Base-by-base conservation (phyloP, 1,140 invertebrate genomes). In the Zophobas morio region DNA sequence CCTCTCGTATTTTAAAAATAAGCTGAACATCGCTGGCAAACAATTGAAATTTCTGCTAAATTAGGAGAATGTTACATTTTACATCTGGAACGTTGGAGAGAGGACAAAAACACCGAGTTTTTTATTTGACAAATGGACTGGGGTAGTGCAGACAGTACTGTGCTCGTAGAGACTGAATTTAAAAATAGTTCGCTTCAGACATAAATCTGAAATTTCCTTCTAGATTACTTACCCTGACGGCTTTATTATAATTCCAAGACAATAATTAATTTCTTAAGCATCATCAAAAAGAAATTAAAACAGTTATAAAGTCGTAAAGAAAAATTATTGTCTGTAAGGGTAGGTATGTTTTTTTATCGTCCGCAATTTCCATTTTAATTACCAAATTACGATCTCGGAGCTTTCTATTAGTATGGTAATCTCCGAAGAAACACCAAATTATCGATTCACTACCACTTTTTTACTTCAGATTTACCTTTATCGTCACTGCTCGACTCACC, bases 281-380 rank as follows among this genome's bases (percentile, higher is more conserved):
- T 75, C 79, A 81, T 81, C 80, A 79, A 78, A 79, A 81, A 81
- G 78, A 77, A 79, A 81, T 81, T 81, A 81, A 81, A 81, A 79
- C 78, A 78, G 80, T 79, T 81, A 81, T 71, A 81, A 81, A 81
- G 78, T 79, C 77, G 73, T 81, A 81, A 81, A 79, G 77, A 74
- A 79, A 81, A 81, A 75, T 75, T 81, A 81, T 81, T 81, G 80
- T 81, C 77, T 74, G 53, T 77, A 37, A 70, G 72, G 75, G 73
- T 76, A 81, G 78, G 80, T 81, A 81, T 81, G 78, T 79, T 79
- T 81, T 73, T 81, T 81, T 81, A 79, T 79, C 75, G 79, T 66
- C 47, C 34, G 70, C 71, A 81, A 81, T 81, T 81, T 79, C 70
- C 80, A 81, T 81, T 79, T 81, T 81, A 81, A 81, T 81, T 81